A percentile compares a stretch with the other conserved stretches of the same genome.
Evolutionary conservation across 2,797 vertebrate species (phyloP).

Genomic region (Myotis findleyi): DNA sequence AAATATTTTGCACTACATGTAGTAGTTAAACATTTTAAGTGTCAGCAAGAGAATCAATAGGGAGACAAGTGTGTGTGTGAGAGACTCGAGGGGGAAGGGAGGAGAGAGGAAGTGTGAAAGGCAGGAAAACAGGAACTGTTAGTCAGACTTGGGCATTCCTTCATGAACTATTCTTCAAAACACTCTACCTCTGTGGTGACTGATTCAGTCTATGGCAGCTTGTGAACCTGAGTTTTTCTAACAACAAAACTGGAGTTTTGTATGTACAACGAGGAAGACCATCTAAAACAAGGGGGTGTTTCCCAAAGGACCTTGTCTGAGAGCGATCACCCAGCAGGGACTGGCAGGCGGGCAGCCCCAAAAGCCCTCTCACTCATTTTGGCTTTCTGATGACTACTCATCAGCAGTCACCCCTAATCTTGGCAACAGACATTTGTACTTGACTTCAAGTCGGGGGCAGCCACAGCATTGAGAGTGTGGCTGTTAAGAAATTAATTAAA

Average conservation of each 20-base stretch:
- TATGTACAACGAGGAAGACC: neutral
- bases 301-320: neutral
- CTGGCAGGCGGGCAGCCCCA: neutral
- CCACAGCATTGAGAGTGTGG: neutral
- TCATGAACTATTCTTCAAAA: neutral
- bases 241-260: neutral
- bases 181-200: neutral
- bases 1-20: neutral
- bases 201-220: neutral
- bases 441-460: neutral
- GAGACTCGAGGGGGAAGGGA: no score
- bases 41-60: neutral
- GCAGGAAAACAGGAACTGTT: neutral
- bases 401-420: neutral
- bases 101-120: neutral
- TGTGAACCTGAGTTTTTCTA: neutral
- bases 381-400: neutral
- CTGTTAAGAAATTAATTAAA: slow-evolving; percentile 62
- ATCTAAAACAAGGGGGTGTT: neutral
- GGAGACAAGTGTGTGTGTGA: neutral
- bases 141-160: neutral
- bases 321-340: neutral
- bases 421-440: neutral
- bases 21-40: slow-evolving; percentile 16
- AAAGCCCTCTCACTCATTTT: neutral